These are phyloP conservation scores for Schrankia costaestrigalis DNA, from an alignment of 2,888 invertebrate genomes.

Conservation along the genomic window DNA sequence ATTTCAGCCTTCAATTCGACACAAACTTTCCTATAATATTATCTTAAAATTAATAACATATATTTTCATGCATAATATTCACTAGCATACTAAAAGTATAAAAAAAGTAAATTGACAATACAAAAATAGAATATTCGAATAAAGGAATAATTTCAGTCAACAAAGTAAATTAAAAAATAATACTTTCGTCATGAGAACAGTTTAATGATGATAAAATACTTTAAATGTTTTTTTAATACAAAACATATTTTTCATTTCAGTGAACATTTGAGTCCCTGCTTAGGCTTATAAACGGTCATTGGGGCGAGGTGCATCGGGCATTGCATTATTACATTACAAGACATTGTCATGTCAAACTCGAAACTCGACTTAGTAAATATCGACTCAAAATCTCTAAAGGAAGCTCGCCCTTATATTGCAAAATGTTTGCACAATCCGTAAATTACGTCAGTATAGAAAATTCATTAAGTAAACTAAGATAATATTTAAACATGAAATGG, in stretches of 20 bases:
- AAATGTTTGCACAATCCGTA: no score
- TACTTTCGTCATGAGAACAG: conserved; percentile 27
- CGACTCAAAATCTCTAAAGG: no score
- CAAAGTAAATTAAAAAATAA: conserved; percentile 26
- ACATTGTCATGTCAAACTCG: no score
- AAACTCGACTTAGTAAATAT: no score
- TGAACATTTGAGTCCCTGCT: no score
- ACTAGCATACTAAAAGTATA: conserved; percentile 18
- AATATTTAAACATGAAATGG: conserved; percentile 25
- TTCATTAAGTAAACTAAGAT: neutral
- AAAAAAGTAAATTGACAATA: conserved; percentile 21
- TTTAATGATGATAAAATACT: neutral
- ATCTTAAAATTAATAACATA: conserved; percentile 15
- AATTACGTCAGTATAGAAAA: neutral
- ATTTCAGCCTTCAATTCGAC: conserved; percentile 40
- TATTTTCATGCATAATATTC: conserved; percentile 25
- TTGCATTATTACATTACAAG: no score
- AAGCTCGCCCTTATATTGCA: no score
- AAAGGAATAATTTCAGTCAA: conserved; percentile 29
- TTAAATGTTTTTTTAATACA: no score
- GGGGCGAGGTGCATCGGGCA: no score
- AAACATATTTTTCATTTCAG: no score
- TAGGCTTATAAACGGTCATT: no score
- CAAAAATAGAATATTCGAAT: conserved; percentile 27
- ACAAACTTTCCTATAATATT: conserved; percentile 32